phyloP scores from a whole-genome alignment of 2,888 invertebrate genomes.

The Gisinianus flammeolus region DNA sequence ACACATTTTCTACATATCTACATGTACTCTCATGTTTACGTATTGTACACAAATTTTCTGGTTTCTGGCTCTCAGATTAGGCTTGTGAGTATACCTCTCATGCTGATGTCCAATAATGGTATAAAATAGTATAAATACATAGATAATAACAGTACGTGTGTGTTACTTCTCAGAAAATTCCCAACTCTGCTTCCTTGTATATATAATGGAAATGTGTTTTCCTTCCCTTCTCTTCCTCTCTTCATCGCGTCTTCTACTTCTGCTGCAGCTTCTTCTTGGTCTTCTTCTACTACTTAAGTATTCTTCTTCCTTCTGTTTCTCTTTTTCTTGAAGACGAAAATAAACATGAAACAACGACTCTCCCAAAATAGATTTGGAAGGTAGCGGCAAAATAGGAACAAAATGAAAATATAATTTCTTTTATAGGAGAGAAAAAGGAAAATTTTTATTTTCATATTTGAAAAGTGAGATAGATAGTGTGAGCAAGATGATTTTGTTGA shows the following conservation, averaged over 20 bases:
- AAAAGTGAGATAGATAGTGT: neutral
- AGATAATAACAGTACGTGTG: no score
- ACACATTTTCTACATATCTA: no score
- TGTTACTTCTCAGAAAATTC: neutral
- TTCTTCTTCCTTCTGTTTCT: neutral
- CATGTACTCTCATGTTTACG: no score
- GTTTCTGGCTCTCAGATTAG: neutral
- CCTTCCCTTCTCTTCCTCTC: neutral
- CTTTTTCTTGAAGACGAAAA: slow-evolving; percentile 16
- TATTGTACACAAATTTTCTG: neutral
- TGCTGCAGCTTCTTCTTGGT: neutral
- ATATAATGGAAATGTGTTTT: neutral
- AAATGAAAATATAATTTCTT: no score
- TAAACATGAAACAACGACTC: slow-evolving; percentile 33
- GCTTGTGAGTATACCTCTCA: neutral
- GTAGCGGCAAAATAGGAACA: no score
- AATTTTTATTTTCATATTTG: no score
- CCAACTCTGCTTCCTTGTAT: neutral
- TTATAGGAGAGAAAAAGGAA: no score
- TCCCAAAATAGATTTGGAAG: no score
- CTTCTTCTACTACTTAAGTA: neutral
- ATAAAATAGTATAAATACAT: no score
- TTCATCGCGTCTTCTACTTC: neutral
- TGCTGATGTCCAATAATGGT: no score
- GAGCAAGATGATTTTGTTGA: slow-evolving; percentile 4